Base-by-base conservation (phyloP, 2,797 vertebrate genomes). In the Carapus acus region DNA sequence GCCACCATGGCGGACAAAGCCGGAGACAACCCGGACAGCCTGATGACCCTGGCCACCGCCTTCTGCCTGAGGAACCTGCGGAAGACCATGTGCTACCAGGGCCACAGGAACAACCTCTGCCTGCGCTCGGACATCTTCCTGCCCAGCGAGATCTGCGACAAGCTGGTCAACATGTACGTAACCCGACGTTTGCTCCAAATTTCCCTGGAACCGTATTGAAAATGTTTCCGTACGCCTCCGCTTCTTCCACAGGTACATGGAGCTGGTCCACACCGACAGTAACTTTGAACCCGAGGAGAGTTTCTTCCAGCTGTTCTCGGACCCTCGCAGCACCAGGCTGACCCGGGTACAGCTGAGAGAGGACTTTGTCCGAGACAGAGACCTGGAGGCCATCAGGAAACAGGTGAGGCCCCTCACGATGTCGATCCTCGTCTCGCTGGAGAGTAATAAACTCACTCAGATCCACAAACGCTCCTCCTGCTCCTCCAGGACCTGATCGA, bases 81-180 rank as follows among this genome's bases (percentile, higher is more conserved):
- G 56, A 91, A 89, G 79, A 98, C 94, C 18, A 90, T 99, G 83
- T 97, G 94, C 80, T 97, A 91, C 81, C 87, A 91, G 6, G 88
- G 93, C 43, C 89, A 91, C 69, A 90, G 90, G 11, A 91, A 91
- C 69, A 91, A 85, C 2, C 89, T 95, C 0, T 85, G 85, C 34
- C 89, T 95, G 3, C 94, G 92, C 19, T 92, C 94, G 0, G 95
- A 97, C 71, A 86, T 99, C 73, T 99, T 99, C 81, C 87, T 99
- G 54, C 96, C 96, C 2, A 97, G 96, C 13, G 96, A 99, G 82
- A 98, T 99, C 81, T 96, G 94, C 5, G 95, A 99, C 88, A 92
- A 91, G 62, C 87, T 99, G 0, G 92, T 99, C 69, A 95, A 97
- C 2, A 89, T 90, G 96, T 99, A 88, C 0, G 89, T 89, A 23